Base-by-base conservation (phyloP, 2,113 vertebrate genomes). In the Elgaria multicarinata region DNA sequence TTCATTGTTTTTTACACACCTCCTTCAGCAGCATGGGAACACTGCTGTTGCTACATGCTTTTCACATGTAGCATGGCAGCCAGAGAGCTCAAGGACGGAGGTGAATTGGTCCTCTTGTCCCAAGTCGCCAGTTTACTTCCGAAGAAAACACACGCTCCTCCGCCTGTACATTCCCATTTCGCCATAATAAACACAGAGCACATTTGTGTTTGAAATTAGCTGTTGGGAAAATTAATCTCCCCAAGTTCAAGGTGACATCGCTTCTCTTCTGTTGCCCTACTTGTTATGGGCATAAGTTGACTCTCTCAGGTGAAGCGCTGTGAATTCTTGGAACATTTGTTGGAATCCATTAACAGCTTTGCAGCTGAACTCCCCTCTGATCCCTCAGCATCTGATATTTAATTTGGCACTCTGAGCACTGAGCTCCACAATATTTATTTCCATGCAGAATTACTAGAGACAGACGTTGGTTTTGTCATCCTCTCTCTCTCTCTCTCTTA, bases 141-240 rank as follows among this genome's bases (percentile, higher is more conserved):
- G 75, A 24, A 75, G 42, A 46, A 1, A 0, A 24, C 53, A 78
- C 0, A 69, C 3, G 12, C 0, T 8, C n/a, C 33, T 8, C 82
- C 79, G 39, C 3, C 67, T 36, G 22, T 64, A 64, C 83, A 76
- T 82, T 16, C 0, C 91, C 87, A 69, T 46, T 89, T 89, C 87
- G 55, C 79, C 93, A 77, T 91, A 93, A 86, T 91, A 84, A 77
- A 69, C 74, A 77, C 3, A 31, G n/a, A 42, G 13, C 18, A 58
- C 33, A n/a, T 76, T 91, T 94, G 64, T 71, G 67, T 89, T 85
- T 91, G 62, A 94, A 92, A 90, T 72, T 90, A 82, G 78, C 69
- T 87, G 53, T 87, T 91, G 83, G 88, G 39, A 86, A 89, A 94
- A 94, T 92, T 42, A 85, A 77, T 87, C 81, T 90, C 0, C 0